These are phyloP conservation scores for Echiichthys vipera DNA, from an alignment of 2,797 vertebrate genomes.

Conservation along the genomic window DNA sequence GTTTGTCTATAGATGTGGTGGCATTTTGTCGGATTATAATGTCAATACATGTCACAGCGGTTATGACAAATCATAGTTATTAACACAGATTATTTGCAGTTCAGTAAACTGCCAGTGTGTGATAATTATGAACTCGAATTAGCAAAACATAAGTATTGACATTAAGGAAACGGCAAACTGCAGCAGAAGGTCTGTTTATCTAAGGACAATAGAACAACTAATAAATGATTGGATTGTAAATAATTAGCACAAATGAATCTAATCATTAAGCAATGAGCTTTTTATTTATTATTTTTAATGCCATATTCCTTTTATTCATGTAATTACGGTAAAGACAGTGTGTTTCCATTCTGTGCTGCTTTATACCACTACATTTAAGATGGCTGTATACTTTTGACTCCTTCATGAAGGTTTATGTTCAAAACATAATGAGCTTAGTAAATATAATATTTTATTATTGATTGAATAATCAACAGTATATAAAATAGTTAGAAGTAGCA, in stretches of 20 bases:
- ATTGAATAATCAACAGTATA: neutral
- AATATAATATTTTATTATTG: neutral
- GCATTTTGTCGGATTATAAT: neutral
- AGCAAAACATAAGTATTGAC: neutral
- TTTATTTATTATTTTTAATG: no score
- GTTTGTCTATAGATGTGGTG: neutral
- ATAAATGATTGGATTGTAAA: neutral
- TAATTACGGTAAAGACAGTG: neutral
- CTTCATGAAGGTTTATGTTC: neutral
- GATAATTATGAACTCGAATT: neutral
- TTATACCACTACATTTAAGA: neutral
- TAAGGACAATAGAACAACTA: neutral
- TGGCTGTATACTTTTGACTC: neutral
- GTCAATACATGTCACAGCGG: neutral
- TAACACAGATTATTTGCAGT: neutral
- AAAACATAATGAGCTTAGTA: neutral
- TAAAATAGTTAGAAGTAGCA: neutral
- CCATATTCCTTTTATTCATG: neutral
- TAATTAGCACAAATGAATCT: neutral
- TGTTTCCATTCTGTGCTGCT: neutral
- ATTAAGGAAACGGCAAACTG: neutral
- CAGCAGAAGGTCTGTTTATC: neutral
- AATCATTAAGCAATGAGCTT: neutral
- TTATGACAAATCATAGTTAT: neutral
- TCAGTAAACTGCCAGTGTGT: neutral